Evolutionary conservation across 2,888 invertebrate genomes (phyloP).

Genomic region (Dioctria rufipes): DNA sequence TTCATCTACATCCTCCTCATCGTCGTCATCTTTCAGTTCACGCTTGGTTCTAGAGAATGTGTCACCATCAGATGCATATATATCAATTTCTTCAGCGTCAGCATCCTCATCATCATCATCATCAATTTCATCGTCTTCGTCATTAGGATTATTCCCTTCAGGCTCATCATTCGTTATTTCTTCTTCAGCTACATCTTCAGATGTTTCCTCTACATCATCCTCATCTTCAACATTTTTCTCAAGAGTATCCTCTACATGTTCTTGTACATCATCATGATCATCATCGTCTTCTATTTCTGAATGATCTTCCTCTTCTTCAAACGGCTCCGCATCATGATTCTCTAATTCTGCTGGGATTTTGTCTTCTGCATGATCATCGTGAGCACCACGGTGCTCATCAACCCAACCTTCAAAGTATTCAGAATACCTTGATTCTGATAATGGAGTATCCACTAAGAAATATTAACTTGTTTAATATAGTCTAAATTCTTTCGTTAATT

Average conservation of each 20-base stretch:
- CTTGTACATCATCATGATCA: slow-evolving; percentile 64
- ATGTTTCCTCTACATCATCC: slow-evolving; percentile 65
- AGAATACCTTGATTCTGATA: slow-evolving; percentile 80
- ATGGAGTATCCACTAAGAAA: slow-evolving; percentile 74
- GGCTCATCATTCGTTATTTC: slow-evolving; percentile 64
- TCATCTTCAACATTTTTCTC: slow-evolving; percentile 67
- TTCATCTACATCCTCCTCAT: slow-evolving; percentile 63
- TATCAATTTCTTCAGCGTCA: slow-evolving; percentile 61
- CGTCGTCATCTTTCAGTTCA: slow-evolving; percentile 59
- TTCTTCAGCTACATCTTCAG: slow-evolving; percentile 66
- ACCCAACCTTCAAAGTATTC: slow-evolving; percentile 86
- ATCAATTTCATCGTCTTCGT: slow-evolving; percentile 60
- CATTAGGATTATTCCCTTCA: slow-evolving; percentile 58
- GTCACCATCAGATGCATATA: slow-evolving; percentile 58
- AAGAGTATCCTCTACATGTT: slow-evolving; percentile 69
- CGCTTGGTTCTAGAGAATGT: slow-evolving; percentile 6
- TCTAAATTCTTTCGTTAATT: too few relatives aligned
- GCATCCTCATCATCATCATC: slow-evolving; percentile 59
- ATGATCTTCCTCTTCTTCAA: slow-evolving; percentile 65
- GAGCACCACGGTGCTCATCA: slow-evolving; percentile 69
- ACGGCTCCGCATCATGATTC: slow-evolving; percentile 67
- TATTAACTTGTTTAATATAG: too few relatives aligned
- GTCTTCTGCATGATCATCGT: slow-evolving; percentile 65
- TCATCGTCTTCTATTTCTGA: slow-evolving; percentile 64
- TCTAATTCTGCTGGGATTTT: slow-evolving; percentile 65